Percentiles rank a stretch among this genome's conserved stretches.
Conservation (phyloP, 1,140 invertebrate genomes). For the Eubasilissa regina region DNA sequence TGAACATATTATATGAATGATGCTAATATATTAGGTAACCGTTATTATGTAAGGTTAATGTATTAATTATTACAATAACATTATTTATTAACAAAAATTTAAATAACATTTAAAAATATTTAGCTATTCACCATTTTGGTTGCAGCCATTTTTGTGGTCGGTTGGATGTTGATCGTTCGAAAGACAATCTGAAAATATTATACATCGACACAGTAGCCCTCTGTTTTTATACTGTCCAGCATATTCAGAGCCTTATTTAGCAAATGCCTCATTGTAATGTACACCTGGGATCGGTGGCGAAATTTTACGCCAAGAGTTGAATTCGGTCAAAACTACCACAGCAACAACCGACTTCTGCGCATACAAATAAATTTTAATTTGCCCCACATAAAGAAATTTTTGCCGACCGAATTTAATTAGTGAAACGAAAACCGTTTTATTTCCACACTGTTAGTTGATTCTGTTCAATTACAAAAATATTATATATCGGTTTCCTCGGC, state of each 20-base stretch:
- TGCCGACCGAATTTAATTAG: not conserved
- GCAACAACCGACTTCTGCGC: slow-evolving; percentile 28
- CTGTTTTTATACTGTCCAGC: slow-evolving; percentile 25
- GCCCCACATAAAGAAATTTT: not conserved
- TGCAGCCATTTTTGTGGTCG: slow-evolving; percentile 46
- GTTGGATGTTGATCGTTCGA: slow-evolving; percentile 26
- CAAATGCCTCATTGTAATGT: slow-evolving; percentile 26
- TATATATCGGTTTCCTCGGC: too few relatives aligned
- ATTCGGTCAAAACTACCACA: not conserved
- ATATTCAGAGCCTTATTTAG: slow-evolving; percentile 2
- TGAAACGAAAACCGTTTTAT: too few relatives aligned
- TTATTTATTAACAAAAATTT: not conserved
- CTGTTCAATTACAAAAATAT: too few relatives aligned
- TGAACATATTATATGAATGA: too few relatives aligned
- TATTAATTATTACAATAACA: too few relatives aligned
- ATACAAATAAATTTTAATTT: slow-evolving; percentile 31
- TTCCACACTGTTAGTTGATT: too few relatives aligned
- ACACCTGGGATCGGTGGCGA: not conserved
- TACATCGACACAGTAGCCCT: slow-evolving; percentile 9
- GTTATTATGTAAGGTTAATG: too few relatives aligned
- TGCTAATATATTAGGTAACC: too few relatives aligned
- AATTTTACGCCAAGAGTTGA: slow-evolving; percentile 26
- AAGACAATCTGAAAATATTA: slow-evolving; percentile 35
- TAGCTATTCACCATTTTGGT: slow-evolving; percentile 51
- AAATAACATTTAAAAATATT: not conserved